Base-by-base conservation (phyloP, 1,140 invertebrate species). In the Hormaphis cornu region DNA sequence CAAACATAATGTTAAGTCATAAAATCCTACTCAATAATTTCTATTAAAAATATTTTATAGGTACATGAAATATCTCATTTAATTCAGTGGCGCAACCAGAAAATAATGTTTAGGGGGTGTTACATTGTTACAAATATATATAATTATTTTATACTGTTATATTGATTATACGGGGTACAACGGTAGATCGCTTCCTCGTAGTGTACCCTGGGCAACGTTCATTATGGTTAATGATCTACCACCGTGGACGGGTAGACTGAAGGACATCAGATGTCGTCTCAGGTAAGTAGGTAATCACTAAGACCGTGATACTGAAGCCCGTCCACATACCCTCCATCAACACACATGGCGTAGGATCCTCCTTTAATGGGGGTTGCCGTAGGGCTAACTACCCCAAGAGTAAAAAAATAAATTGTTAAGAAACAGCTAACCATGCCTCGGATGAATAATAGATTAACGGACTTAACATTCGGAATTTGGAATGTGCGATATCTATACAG, bases 391-490 rank as follows among this genome's bases (percentile, higher is more conserved):
- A 50, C 22, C 48, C 6, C 1, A 50, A 2, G 48, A 1, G 48
- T 50, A 50, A 50, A 50, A 50, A 71, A 48, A 3, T 46, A 50
- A 71, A 40, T 33, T 52, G 63, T 70, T 72, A 53, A 2, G 56
- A 59, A 72, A 33, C 44, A 37, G 14, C 30, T 54, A 72, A 71
- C 40, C 20, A 53, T 52, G 14, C 58, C 37, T 37, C 28, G 42
- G 61, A 71, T 53, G 28, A 42, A 56, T 48, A 69, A 40, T 70
- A 24, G 63, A 69, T 33, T 50, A 4, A 69, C 52, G 42, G 24
- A 63, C 35, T 63, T 63, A 26, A 58, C 18, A 30, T 30, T 58
- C 24, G 69, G 56, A 53, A 73, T 69, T 28, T 73, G 69, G 71
- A 71, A 73, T 71, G 42, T 70, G 24, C 37, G 69, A 58, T 72